Conservation (phyloP, 2,113 vertebrate species). For the Thamnophis sirtalis region DNA sequence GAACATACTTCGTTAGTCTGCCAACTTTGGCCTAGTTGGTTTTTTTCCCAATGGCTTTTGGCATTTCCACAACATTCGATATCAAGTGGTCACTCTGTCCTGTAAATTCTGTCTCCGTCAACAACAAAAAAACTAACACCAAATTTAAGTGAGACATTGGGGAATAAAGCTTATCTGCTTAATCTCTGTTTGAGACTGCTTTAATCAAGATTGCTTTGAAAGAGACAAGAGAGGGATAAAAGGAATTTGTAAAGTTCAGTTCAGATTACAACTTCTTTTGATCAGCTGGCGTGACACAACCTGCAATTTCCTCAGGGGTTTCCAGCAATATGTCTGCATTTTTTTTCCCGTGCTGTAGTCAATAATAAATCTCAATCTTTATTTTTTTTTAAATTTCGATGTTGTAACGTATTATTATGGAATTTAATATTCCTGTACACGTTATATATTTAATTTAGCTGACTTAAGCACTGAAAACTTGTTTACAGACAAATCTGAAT, state of each 20-base stretch:
- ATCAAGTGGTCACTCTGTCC: background rate
- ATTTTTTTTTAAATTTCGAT: background rate
- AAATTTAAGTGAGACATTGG: background rate
- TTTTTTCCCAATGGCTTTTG: background rate
- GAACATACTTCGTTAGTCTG: background rate
- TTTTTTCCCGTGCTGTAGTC: background rate
- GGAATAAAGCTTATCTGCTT: background rate
- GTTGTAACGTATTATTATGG: background rate
- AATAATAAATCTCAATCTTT: background rate
- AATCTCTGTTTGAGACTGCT: background rate
- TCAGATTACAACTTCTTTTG: background rate
- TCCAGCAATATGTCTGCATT: background rate
- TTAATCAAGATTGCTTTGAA: background rate
- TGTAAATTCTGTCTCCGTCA: background rate
- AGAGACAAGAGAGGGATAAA: background rate
- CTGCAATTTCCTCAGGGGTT: background rate
- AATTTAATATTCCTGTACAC: background rate
- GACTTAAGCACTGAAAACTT: background rate
- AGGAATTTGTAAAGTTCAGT: background rate
- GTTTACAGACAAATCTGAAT: background rate
- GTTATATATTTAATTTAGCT: background rate
- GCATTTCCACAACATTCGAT: background rate
- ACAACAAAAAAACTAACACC: background rate
- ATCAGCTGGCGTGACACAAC: background rate
- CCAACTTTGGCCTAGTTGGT: background rate